Base-by-base conservation (phyloP, 2,797 vertebrate genomes). In the Darevskia nairensis region DNA sequence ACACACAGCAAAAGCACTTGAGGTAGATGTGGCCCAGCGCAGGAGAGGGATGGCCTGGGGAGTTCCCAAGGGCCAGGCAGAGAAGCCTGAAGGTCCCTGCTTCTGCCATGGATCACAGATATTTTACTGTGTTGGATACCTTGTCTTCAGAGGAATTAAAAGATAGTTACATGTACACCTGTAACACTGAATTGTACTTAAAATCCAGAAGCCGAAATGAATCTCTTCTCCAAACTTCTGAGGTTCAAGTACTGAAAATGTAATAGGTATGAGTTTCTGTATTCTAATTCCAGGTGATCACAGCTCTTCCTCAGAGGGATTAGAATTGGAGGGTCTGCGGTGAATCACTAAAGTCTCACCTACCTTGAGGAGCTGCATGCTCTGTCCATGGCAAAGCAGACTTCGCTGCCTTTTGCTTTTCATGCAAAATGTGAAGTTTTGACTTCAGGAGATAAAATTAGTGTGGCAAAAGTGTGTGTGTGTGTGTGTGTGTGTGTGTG, bases 181-280 rank as follows among this genome's bases (percentile, higher is more conserved):
- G 3, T 23, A 6, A 50, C 29, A 21, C 2, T 50, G n/a, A n/a
- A 35, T 3, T 72, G n/a, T 27, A 23, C 13, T 55, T 72, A 84
- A 35, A 72, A 83, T 9, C 6, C 25, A 35, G 35, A 25, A 35
- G 1, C 19, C 7, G 9, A 13, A 74, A 27, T 1, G 1, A 4
- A 80, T 13, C 59, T 27, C 6, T 44, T 76, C 21, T 6, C 9
- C 23, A 66, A 35, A n/a, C n/a, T n/a, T n/a, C n/a, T n/a, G n/a
- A 21, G 21, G 59, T 9, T 19, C 13, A n/a, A 29, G 35, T 19
- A 17, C 17, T 9, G 35, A n/a, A 82, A 66, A 29, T 66, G 25
- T 74, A 1, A 17, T 71, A 1, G 39, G 81, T 8, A 21, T 90
- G 80, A 8, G 21, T 83, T 89, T 89, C 23, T 91, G 32, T 21